Evolutionary conservation across 2,113 vertebrate species (phyloP).

Genomic region (Syrrhaptes paradoxus): DNA sequence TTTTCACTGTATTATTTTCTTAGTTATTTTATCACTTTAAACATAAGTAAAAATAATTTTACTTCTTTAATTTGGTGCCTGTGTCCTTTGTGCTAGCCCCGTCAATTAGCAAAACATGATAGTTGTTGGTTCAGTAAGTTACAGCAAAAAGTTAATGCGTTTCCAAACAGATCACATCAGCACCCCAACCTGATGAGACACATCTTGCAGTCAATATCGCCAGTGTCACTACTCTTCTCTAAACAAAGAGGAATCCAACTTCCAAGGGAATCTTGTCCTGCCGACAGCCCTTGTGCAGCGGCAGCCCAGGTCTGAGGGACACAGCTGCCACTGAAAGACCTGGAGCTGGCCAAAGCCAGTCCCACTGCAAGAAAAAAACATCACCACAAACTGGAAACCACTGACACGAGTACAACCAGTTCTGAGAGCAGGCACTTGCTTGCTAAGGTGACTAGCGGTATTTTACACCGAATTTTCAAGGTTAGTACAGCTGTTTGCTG

Average conservation of each 20-base stretch:
- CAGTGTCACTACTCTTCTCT: neutral
- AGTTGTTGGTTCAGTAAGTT: neutral
- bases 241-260: neutral
- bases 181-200: neutral
- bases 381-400: neutral
- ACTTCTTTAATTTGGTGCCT: no score
- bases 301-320: neutral
- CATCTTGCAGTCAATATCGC: neutral
- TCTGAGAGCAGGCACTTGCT: neutral
- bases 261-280: neutral
- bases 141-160: neutral
- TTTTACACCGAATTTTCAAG: neutral
- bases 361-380: neutral
- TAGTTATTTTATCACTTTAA: no score
- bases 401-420: no score
- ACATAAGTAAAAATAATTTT: no score
- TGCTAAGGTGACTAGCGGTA: neutral
- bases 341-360: neutral
- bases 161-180: neutral
- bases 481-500: neutral
- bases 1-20: no score
- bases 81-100: no score
- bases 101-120: neutral
- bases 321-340: neutral
- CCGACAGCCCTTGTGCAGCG: fast-evolving